Base-by-base conservation (phyloP, 2,888 invertebrate species). In the Chironomus tentans region DNA sequence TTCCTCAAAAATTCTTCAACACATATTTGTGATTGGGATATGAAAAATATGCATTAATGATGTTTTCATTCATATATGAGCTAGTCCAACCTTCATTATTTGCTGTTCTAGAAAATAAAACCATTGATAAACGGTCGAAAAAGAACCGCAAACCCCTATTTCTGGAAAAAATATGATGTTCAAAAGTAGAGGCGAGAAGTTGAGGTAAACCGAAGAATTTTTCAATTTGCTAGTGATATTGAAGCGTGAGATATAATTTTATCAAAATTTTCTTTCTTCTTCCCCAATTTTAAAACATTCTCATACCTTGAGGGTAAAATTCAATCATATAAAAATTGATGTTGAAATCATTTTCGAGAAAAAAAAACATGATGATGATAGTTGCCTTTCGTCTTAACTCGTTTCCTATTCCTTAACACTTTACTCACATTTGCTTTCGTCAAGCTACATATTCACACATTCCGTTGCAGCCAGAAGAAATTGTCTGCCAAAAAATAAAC, bases 161-260 rank as follows among this genome's bases (percentile, higher is more conserved):
- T 38, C 38, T 4, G 38, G 10, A 38, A 10, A 38, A 38, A 38
- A 56, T 18, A 24, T 12, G 7, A 21, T 65, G 4, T n/a, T n/a
- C 3, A 18, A 68, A 68, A 13, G 18, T 22, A 24, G 24, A 70
- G 28, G 15, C 38, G 22, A 38, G 50, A 62, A 56, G 38, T 38
- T 38, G 38, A 56, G 56, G 15, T 18, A 56, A 56, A 56, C 18
- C 18, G 46, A 72, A 24, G 65, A 65, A 24, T 65, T 56, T 56
- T 50, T 72, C 61, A 62, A 72, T 72, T 72, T 72, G 72, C 62
- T 62, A 72, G 72, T 62, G 72, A 72, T 62, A 72, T 21, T 70
- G 38, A 62, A 72, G 72, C 72, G 62, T 72, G 72, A 62, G 72
- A 72, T 72, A 62, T 62, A 72, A 72, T 72, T 72, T 72, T 72